These are phyloP conservation scores for Vidua macroura DNA, from an alignment of 2,113 vertebrate genomes.

Conservation along the genomic window DNA sequence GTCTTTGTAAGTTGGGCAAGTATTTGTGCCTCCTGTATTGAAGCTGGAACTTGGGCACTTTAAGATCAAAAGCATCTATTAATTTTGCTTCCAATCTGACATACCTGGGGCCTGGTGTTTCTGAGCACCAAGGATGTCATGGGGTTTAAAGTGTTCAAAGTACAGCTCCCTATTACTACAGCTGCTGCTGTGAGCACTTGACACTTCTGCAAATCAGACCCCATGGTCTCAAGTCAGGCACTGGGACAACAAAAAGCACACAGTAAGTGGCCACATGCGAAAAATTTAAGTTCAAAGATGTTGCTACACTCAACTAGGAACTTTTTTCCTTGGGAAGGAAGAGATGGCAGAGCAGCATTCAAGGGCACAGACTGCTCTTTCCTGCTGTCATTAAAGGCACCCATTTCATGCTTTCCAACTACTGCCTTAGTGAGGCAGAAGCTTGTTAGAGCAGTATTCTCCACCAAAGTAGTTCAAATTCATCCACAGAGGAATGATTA, in stretches of 20 bases:
- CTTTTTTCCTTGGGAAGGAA: background rate
- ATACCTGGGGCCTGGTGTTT: background rate
- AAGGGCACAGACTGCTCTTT: background rate
- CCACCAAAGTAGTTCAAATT: background rate
- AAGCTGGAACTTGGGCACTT: background rate
- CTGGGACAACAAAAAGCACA: background rate
- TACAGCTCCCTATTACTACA: background rate
- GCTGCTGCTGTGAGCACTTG: background rate
- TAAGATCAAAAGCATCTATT: background rate
- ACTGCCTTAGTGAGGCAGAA: background rate
- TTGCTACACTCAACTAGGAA: background rate
- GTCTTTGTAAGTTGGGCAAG: background rate
- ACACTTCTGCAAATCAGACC: background rate
- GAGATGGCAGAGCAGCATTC: background rate
- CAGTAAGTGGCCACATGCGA: accelerated
- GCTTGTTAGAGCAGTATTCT: background rate
- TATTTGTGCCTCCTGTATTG: background rate
- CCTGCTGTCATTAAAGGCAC: background rate
- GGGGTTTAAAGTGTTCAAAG: background rate
- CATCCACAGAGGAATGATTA: background rate
- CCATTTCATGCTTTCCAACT: background rate
- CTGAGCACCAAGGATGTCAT: background rate
- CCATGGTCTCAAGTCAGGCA: background rate
- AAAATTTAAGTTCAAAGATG: background rate
- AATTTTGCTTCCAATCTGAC: background rate